A percentile compares a stretch with the other conserved stretches of the same genome.
Evolutionary conservation across 2,888 invertebrate species (phyloP).

Genomic region (Halocaridina rubra): DNA sequence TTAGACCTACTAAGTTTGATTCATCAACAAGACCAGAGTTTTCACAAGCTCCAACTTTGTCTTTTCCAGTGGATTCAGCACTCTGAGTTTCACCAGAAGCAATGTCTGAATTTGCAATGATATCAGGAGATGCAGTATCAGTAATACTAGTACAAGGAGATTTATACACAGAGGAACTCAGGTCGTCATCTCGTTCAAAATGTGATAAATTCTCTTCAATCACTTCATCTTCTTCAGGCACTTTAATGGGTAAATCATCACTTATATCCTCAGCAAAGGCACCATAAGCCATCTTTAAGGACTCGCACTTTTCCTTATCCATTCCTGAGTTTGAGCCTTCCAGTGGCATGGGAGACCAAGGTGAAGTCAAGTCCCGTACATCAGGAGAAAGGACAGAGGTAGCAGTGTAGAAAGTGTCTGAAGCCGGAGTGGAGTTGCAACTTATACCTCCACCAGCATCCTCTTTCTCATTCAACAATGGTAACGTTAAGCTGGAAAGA

Average conservation of each 20-base stretch:
- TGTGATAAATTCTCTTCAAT: neutral
- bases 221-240: conserved; percentile 30
- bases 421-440: conserved; percentile 53
- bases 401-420: conserved; percentile 56
- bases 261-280: conserved; percentile 36
- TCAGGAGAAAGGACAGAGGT: conserved; percentile 54
- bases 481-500: conserved; percentile 36
- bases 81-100: neutral
- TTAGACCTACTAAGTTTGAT: neutral
- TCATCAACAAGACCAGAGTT: neutral
- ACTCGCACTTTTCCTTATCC: neutral
- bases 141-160: conserved; percentile 6
- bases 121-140: neutral
- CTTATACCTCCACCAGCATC: conserved; percentile 13
- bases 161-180: conserved; percentile 20
- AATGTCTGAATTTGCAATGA: too few species aligned
- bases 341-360: conserved; percentile 43
- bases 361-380: conserved; percentile 42
- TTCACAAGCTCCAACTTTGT: neutral
- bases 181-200: conserved; percentile 15
- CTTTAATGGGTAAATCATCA: conserved; percentile 13
- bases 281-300: neutral
- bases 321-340: conserved; percentile 23
- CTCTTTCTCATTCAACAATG: conserved; percentile 26
- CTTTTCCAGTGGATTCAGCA: neutral